These are phyloP conservation scores for Mola mola DNA, from an alignment of 2,113 vertebrate species.

Conservation along the genomic window DNA sequence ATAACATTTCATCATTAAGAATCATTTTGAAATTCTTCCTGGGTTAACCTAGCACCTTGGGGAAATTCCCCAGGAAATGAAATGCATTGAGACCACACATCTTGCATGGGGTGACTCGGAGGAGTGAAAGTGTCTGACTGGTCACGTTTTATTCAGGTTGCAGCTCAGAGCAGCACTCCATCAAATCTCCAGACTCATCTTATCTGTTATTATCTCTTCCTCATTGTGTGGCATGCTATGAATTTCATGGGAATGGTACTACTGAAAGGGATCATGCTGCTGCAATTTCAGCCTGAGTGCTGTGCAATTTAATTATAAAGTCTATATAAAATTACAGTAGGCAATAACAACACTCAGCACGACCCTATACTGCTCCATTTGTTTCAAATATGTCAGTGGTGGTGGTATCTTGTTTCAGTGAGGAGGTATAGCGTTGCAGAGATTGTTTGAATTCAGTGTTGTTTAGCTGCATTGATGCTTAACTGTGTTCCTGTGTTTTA, in stretches of 20 bases:
- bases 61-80: constrained; percentile 8
- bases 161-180: background rate
- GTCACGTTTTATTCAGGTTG: constrained; percentile 18
- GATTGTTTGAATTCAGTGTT: background rate
- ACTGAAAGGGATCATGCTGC: background rate
- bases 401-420: background rate
- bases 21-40: background rate
- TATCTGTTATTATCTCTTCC: constrained; percentile 14
- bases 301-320: constrained; percentile 28
- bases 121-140: constrained; percentile 3
- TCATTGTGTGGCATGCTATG: constrained; percentile 1
- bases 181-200: constrained; percentile 5
- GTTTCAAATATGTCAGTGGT: background rate
- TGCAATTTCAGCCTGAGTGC: constrained; percentile 26
- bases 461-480: background rate
- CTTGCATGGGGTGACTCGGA: background rate
- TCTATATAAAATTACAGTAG: constrained; percentile 16
- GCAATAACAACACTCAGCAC: constrained; percentile 1
- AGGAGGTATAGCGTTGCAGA: constrained; percentile 1
- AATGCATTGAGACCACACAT: background rate
- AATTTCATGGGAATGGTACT: constrained; percentile 15
- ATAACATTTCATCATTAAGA: too few species aligned
- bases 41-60: background rate
- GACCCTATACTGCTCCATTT: background rate
- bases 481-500: too few species aligned